Conservation (phyloP, 1,140 invertebrate species). For the Drosophila sturtevanti region DNA sequence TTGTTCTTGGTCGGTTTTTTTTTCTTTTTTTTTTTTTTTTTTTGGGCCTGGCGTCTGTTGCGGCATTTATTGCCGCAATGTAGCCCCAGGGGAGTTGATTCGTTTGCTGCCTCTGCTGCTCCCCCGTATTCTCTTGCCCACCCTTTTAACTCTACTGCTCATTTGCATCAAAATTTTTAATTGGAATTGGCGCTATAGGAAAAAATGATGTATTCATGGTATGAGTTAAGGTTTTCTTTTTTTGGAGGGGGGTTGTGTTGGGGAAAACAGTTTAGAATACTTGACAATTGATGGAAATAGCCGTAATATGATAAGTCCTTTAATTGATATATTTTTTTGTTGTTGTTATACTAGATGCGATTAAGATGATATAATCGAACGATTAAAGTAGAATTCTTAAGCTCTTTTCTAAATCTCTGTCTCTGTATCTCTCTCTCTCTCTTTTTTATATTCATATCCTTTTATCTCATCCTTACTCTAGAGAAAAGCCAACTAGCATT, state of each 20-base stretch:
- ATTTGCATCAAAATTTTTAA: conserved; percentile 79
- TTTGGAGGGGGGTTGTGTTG: not conserved
- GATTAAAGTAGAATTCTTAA: not conserved
- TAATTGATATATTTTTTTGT: conserved; percentile 7
- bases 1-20: conserved; percentile 17
- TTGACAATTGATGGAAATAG: conserved; percentile 19
- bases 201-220: not conserved
- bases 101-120: conserved; percentile 44
- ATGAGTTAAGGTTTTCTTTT: not conserved
- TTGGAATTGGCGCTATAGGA: conserved; percentile 60
- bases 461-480: not conserved
- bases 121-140: conserved; percentile 11
- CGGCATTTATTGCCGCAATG: conserved; percentile 73
- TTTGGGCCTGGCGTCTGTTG: conserved; percentile 57
- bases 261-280: not conserved
- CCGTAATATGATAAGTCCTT: conserved; percentile 22
- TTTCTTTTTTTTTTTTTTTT: conserved; percentile 20
- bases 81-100: conserved; percentile 54
- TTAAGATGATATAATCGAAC: not conserved
- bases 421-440: too few relatives aligned
- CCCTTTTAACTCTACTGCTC: conserved; percentile 36
- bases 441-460: not conserved
- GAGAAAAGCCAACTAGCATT: not conserved
- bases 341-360: too few relatives aligned
- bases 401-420: too few relatives aligned